Evolutionary conservation across 2,888 invertebrate species (phyloP), one percentile per base, ranked within the genome.

Genomic region (Tupiocoris notatus): DNA sequence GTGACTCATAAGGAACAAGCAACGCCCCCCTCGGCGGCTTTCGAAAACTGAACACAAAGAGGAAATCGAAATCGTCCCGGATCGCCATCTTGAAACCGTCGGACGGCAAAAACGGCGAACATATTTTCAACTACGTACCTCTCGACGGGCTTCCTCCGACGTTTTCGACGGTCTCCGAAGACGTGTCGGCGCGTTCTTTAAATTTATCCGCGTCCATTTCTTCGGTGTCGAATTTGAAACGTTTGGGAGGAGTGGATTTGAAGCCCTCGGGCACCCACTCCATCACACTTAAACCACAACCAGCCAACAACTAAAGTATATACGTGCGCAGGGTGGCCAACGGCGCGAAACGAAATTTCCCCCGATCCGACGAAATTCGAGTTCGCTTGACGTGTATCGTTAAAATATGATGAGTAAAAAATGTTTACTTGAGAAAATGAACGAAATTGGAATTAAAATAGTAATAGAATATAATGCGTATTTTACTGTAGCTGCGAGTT

Each of bases 71-170:
- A n/a, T n/a, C n/a, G n/a, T n/a, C n/a, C n/a, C 20, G 65, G 17
- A 78, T 76, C 79, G 80, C 80, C 80, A 80, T 80, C 77, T 80
- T 80, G 74, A 25, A 68, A 70, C 18, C 24, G 12, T 18, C 23
- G 39, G 39, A 1, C 54, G 58, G 74, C 73, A 79, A 76, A 74
- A 76, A 75, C 75, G 73, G 25, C 64, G 66, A 74, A 75, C 78
- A 79, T 79, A 79, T 77, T 77, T 77, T 9, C 25, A 7, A 24
- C 18, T 67, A 79, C 78, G 79, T 78, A 80, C 80, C 73, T 75
- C 73, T 23, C 59, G 62, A 62, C 21, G 63, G 68, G 66, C 56
- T 21, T 70, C 54, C 54, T 20, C 56, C 54, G 39, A 21, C 20
- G 39, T 20, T 23, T 20, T 73, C 22, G 12, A 2, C 16, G n/a